A percentile compares a stretch with the other conserved stretches of the same genome.
These are phyloP conservation scores for Nothura maculosa DNA, from an alignment of 2,797 vertebrate genomes.

Conservation along the genomic window DNA sequence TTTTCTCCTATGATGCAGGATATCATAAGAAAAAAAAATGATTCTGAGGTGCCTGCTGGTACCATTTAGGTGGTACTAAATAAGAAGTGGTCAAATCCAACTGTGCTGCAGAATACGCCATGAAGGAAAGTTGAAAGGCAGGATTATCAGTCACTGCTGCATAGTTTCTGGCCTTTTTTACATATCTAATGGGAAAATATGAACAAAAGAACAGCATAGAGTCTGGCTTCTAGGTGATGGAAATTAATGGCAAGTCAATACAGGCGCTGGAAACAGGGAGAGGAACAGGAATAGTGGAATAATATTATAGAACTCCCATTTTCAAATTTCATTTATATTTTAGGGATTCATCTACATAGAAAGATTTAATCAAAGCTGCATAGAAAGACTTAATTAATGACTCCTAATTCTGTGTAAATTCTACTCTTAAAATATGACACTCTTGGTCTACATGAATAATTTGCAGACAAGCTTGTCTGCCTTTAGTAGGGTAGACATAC, in stretches of 20 bases:
- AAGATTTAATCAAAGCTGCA: not conserved
- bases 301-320: not conserved
- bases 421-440: not conserved
- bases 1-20: not conserved
- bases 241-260: not conserved
- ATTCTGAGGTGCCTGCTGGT: not conserved
- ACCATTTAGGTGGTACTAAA: not conserved
- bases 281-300: not conserved
- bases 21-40: not conserved
- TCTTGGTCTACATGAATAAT: not conserved
- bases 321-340: not conserved
- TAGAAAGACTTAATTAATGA: not conserved
- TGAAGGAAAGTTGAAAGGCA: fast-evolving
- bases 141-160: not conserved
- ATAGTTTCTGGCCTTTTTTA: not conserved
- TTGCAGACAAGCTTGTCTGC: not conserved
- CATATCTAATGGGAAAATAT: not conserved
- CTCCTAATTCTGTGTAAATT: not conserved
- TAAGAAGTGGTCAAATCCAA: not conserved
- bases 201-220: not conserved
- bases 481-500: not conserved
- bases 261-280: not conserved
- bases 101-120: not conserved
- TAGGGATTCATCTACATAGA: not conserved
- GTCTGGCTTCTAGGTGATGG: not conserved